These are phyloP conservation scores for Ctenopoma multispine DNA, from an alignment of 2,797 vertebrate species.

Conservation along the genomic window DNA sequence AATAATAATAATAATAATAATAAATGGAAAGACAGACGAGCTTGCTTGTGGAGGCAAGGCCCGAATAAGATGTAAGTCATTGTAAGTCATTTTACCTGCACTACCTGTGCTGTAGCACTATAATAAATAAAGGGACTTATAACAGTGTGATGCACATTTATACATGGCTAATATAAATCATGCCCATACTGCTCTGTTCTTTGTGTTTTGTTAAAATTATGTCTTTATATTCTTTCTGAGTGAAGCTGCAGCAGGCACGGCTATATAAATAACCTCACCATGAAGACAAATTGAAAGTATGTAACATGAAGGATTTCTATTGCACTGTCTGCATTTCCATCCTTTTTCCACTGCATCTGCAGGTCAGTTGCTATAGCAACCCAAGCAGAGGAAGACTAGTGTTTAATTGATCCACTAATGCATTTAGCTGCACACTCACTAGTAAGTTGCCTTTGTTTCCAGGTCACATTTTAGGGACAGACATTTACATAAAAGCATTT, in stretches of 20 bases:
- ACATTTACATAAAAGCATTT: slow-evolving; percentile 97
- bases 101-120: not conserved
- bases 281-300: slow-evolving; percentile 68
- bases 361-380: slow-evolving; percentile 93
- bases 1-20: too few species aligned
- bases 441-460: slow-evolving; percentile 96
- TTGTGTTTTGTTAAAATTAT: not conserved
- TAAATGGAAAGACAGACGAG: too few species aligned
- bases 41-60: too few species aligned
- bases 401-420: slow-evolving; percentile 99
- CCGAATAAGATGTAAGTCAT: too few species aligned
- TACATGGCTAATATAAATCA: not conserved
- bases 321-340: slow-evolving; percentile 81
- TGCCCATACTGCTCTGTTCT: not conserved
- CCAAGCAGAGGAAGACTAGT: slow-evolving; percentile 87
- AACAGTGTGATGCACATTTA: not conserved
- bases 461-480: slow-evolving; percentile 94
- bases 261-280: slow-evolving; percentile 49
- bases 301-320: slow-evolving; percentile 69
- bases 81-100: not conserved
- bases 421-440: slow-evolving; percentile 92
- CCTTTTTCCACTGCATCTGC: slow-evolving; percentile 75
- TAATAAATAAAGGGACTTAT: not conserved
- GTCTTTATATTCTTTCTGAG: not conserved
- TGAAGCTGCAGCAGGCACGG: not conserved